Conservation (phyloP, 2,113 vertebrate species). For the Sapayoa aenigma region DNA sequence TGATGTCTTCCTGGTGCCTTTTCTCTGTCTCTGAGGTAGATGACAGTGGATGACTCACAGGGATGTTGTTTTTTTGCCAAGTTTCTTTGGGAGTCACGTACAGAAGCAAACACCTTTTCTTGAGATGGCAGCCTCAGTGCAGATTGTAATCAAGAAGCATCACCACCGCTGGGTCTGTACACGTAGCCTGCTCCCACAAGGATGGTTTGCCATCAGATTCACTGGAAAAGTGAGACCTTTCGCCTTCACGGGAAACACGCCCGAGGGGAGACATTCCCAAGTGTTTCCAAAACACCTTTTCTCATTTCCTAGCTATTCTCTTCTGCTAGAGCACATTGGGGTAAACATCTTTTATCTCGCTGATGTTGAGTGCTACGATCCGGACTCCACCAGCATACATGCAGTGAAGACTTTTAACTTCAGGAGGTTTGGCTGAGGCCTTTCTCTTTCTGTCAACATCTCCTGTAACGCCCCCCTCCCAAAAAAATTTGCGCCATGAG, state of each 20-base stretch:
- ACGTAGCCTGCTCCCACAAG: conserved; percentile 25
- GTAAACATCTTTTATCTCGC: conserved; percentile 46
- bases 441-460: neutral
- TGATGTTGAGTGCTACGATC: neutral
- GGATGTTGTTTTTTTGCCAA: conserved; percentile 1
- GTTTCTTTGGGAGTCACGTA: conserved; percentile 22
- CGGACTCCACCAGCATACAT: neutral
- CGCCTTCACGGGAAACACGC: conserved; percentile 15
- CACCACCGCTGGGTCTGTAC: conserved; percentile 43
- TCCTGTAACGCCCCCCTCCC: neutral
- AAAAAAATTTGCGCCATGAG: neutral
- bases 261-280: conserved; percentile 41
- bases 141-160: conserved; percentile 17
- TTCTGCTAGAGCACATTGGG: neutral
- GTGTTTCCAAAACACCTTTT: conserved; percentile 59
- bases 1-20: neutral
- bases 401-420: neutral
- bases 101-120: conserved; percentile 18
- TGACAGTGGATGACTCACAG: conserved; percentile 23
- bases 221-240: conserved; percentile 42
- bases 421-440: neutral
- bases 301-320: conserved; percentile 53
- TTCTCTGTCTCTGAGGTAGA: neutral
- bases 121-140: conserved; percentile 8
- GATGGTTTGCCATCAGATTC: neutral